These are phyloP conservation scores for Acrocephalus scirpaceus DNA, from an alignment of 2,797 vertebrate genomes.

Conservation along the genomic window DNA sequence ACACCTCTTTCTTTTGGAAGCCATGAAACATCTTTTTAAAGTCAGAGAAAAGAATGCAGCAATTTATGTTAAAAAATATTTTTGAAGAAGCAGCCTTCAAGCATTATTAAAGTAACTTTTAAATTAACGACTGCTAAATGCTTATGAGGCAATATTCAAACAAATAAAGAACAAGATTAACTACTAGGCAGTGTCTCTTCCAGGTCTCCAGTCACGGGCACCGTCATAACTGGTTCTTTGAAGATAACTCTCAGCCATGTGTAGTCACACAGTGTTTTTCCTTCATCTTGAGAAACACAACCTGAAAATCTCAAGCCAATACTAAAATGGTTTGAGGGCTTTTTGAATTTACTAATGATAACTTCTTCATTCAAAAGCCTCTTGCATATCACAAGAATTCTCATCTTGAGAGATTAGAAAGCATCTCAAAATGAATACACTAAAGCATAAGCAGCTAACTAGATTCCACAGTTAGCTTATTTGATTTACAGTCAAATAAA, in stretches of 20 bases:
- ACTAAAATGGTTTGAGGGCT: background rate
- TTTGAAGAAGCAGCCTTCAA: background rate
- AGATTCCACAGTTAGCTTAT: background rate
- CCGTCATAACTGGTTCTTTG: background rate
- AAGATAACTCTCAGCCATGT: background rate
- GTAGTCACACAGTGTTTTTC: background rate
- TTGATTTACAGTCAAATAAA: background rate
- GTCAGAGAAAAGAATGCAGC: background rate
- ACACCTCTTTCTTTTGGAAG: background rate
- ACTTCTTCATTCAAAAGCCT: slow-evolving; percentile 8
- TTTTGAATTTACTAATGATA: background rate
- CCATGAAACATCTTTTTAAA: background rate
- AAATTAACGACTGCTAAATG: background rate
- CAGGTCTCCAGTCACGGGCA: background rate
- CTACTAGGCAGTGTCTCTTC: background rate
- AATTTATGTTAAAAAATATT: background rate
- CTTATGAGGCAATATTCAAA: background rate
- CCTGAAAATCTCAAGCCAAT: background rate
- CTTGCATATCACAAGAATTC: background rate
- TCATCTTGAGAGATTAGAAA: background rate
- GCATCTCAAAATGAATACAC: background rate
- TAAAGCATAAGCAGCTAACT: background rate
- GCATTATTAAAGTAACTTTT: background rate
- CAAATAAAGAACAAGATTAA: background rate
- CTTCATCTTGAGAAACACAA: background rate